Evolutionary conservation across 2,797 vertebrate species (phyloP).

Genomic region (Mormyrus proboscirostris): DNA sequence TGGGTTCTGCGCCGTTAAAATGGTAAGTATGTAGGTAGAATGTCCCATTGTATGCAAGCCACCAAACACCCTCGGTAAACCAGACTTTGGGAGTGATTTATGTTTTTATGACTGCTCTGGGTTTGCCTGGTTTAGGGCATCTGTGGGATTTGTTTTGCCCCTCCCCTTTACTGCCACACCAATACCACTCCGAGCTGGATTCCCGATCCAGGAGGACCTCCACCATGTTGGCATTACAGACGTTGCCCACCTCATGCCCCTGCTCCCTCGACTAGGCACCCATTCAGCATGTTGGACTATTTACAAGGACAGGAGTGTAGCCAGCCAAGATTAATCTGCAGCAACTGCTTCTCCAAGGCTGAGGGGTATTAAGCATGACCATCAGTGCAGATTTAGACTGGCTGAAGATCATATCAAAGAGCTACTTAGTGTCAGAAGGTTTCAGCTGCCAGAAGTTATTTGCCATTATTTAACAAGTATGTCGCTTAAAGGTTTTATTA

Average conservation of each 20-base stretch:
- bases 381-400: not conserved
- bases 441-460: not conserved
- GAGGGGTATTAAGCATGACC: not conserved
- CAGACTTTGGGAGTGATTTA: not conserved
- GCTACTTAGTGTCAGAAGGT: not conserved
- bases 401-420: not conserved
- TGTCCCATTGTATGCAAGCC: not conserved
- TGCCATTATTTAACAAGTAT: not conserved
- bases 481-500: not conserved
- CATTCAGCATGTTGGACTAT: not conserved
- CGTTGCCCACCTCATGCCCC: not conserved
- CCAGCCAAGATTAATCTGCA: constrained; percentile 51
- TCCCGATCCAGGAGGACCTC: not conserved
- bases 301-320: constrained; percentile 35
- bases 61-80: not conserved
- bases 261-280: not conserved
- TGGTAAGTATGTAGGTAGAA: not conserved
- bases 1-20: not conserved
- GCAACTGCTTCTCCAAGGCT: constrained; percentile 39
- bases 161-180: not conserved
- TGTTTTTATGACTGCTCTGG: not conserved
- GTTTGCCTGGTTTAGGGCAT: not conserved
- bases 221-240: not conserved
- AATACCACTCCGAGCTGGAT: not conserved
- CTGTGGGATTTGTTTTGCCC: not conserved